phyloP scores from a whole-genome alignment of 2,797 vertebrate species.

The Tapera naevia region DNA sequence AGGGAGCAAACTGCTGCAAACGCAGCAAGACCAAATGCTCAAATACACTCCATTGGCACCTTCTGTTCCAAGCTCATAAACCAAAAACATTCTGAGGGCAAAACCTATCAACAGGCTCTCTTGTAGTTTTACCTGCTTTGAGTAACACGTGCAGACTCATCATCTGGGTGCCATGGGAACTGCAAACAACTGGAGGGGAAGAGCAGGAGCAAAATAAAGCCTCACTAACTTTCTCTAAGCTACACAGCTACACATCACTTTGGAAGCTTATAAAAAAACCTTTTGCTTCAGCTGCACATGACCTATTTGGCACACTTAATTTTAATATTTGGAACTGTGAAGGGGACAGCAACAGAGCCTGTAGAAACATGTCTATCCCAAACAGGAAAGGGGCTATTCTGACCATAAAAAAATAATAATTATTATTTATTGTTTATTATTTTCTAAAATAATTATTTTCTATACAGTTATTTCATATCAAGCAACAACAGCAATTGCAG shows the following conservation, averaged over 20 bases:
- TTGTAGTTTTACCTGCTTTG: not conserved
- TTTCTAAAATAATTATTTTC: not conserved
- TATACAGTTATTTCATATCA: not conserved
- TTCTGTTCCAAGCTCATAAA: not conserved
- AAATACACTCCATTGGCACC: conserved; percentile 3
- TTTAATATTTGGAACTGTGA: not conserved
- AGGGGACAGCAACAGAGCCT: not conserved
- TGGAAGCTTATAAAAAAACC: not conserved
- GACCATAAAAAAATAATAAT: not conserved
- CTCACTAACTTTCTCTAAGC: not conserved
- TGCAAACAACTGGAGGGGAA: not conserved
- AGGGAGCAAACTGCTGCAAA: not conserved
- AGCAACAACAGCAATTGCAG: not conserved
- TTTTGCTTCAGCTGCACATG: not conserved
- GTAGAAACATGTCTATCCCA: not conserved
- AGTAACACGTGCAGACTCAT: not conserved
- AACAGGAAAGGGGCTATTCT: not conserved
- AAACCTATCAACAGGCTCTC: not conserved
- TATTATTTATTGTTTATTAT: too few relatives aligned
- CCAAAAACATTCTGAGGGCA: not conserved
- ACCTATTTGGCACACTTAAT: not conserved
- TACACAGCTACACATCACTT: not conserved
- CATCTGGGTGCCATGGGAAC: not conserved
- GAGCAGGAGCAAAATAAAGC: not conserved
- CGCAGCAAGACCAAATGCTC: not conserved